Evolutionary conservation across 2,888 invertebrate species (phyloP).

Genomic region (Mythimna lalbum): DNA sequence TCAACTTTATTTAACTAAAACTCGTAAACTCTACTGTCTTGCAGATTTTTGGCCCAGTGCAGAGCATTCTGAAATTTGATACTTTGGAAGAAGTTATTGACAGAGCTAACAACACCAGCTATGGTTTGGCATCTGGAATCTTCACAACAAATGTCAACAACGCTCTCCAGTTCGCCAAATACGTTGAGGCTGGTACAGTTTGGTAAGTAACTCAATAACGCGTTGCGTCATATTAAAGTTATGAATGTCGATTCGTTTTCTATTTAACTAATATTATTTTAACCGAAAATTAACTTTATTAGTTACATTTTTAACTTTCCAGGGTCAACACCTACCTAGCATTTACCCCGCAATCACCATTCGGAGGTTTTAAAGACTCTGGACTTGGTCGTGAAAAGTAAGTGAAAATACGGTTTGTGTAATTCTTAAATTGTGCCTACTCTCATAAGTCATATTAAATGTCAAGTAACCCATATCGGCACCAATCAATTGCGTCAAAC

Average conservation of each 20-base stretch:
- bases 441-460: background rate
- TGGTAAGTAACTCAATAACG: conserved; percentile 87
- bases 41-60: conserved; percentile 97
- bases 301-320: conserved; percentile 38
- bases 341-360: conserved; percentile 93
- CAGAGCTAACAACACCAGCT: conserved; percentile 94
- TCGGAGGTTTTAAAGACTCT: conserved; percentile 96
- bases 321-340: conserved; percentile 91
- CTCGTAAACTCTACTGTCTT: background rate
- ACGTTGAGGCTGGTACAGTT: conserved; percentile 94
- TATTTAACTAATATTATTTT: background rate
- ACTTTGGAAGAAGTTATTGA: conserved; percentile 95
- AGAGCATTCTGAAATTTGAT: conserved; percentile 95
- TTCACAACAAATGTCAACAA: conserved; percentile 95
- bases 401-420: conserved; percentile 32
- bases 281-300: background rate
- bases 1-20: background rate
- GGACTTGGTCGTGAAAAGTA: conserved; percentile 92
- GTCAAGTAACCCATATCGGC: background rate
- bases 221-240: background rate
- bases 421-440: background rate
- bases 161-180: conserved; percentile 94
- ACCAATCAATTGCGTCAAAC: background rate
- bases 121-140: conserved; percentile 96
- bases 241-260: background rate